phyloP scores from a whole-genome alignment of 2,888 invertebrate species.

The Lasioglossum morio region DNA sequence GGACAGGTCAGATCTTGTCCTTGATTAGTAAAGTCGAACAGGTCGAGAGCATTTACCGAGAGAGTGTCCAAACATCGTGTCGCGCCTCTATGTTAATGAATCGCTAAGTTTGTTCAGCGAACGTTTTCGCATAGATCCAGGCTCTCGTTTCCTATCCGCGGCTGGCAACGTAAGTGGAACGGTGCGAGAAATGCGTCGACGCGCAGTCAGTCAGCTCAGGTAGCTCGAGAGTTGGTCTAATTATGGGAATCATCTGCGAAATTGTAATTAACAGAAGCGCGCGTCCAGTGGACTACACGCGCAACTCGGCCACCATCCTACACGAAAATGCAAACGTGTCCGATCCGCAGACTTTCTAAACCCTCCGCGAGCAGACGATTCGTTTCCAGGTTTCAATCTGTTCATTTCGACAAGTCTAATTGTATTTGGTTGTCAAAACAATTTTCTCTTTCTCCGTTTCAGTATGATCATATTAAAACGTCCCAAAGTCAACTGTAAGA shows the following conservation, averaged over 20 bases:
- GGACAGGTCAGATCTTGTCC: background rate
- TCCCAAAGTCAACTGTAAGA: no score
- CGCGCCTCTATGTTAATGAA: background rate
- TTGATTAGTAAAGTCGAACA: background rate
- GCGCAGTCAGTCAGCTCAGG: background rate
- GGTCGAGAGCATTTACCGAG: background rate
- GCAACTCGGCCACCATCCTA: background rate
- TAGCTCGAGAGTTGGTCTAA: slow-evolving; percentile 10
- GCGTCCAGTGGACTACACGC: background rate
- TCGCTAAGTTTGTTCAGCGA: background rate
- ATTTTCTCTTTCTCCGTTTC: no score
- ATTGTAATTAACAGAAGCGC: background rate
- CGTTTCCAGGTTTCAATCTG: background rate
- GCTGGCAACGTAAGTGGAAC: slow-evolving; percentile 50
- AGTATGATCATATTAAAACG: no score
- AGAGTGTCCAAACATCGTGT: background rate
- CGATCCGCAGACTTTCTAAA: background rate
- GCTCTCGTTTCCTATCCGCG: slow-evolving; percentile 9
- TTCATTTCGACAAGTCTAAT: background rate
- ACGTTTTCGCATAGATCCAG: background rate
- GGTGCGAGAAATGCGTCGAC: slow-evolving; percentile 19
- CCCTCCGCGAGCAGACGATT: background rate
- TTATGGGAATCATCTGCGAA: slow-evolving; percentile 21
- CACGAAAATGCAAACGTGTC: background rate
- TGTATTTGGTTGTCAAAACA: background rate